Evolutionary conservation across 37 sponge, comb jelly and placozoan species (phyloP), one percentile per base, ranked within the genome.

Genomic region (Hexactinellida sp.): DNA sequence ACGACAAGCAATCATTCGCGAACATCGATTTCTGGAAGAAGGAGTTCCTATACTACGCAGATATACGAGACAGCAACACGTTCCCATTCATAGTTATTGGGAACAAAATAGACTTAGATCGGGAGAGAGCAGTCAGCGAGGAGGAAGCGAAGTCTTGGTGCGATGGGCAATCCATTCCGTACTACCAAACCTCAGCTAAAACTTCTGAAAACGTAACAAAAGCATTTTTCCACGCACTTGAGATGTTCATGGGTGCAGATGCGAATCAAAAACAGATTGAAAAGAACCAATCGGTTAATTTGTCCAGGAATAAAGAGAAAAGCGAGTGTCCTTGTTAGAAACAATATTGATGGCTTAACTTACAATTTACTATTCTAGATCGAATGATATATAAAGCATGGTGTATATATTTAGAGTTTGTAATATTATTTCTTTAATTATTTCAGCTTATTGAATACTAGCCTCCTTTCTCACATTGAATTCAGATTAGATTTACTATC

Each of bases 11-110:
- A 88, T 94, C 95, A 38, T 96, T 96, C 55, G 89, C 87, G 36
- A 96, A 96, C 88, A 82, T 96, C n/a, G 86, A 91, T n/a, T 92
- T 92, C 87, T 98, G 99, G 99, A 86, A 90, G 82, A 95, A 98
- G 36, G 99, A 98, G 86, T 98, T 98, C 54, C 88, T 93, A 3
- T 95, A 95, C 82, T 98, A 98, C 82, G 95, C 95, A 16, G 98
- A 97, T 82, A 89, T 98, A 36, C 87, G 89, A 38, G 93, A 93
- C 35, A 91, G 88, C 10, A 93, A 90, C 0, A 92, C 38, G 13
- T 96, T 96, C 54, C 99, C 99, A 0, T 94, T 98, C 86, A 90
- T 98, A 23, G 91, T 98, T 5, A 82, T 98, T 0, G 99, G 99
- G 0, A 98, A 98, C 85, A 98, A 98, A 86, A 89, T 91, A 16